Percentiles rank a stretch among this genome's conserved stretches.
Evolutionary conservation across 1,140 invertebrate genomes (phyloP).

Genomic region (Carposina sasakii): DNA sequence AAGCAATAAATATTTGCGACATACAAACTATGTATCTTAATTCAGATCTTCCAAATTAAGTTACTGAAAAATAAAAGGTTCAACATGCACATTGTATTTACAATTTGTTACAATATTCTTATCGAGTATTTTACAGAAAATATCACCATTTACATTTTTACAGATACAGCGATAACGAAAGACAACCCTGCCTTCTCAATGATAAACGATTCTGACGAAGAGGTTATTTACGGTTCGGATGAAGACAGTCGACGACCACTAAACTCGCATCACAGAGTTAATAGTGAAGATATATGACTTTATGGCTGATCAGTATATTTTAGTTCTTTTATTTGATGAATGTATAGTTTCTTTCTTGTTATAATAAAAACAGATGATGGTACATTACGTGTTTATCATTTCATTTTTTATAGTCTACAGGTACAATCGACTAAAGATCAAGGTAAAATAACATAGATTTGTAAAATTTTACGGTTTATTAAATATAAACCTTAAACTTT

Average conservation of each 20-base stretch:
- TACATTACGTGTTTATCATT: not conserved
- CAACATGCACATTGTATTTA: no score
- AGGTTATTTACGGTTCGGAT: slow-evolving; percentile 95
- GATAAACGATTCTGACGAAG: slow-evolving; percentile 98
- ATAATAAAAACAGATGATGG: slow-evolving; percentile 23
- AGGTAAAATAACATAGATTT: no score
- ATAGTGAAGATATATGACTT: slow-evolving; percentile 58
- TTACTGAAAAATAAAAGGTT: no score
- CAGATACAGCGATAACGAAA: slow-evolving; percentile 93
- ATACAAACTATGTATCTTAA: no score
- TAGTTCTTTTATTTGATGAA: slow-evolving; percentile 33
- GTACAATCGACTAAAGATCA: no score
- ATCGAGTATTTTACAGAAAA: no score
- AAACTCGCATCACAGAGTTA: slow-evolving; percentile 71
- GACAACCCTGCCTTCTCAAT: slow-evolving; percentile 98
- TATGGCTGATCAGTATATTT: slow-evolving; percentile 25
- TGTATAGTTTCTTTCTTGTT: slow-evolving; percentile 48
- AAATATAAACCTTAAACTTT: no score
- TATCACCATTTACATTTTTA: no score
- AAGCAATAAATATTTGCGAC: no score
- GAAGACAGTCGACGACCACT: slow-evolving; percentile 87
- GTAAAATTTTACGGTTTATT: no score
- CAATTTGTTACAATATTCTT: no score
- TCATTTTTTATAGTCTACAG: not conserved
- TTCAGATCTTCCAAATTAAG: no score